Evolutionary conservation across 2,888 invertebrate genomes (phyloP), one percentile per base, ranked within the genome.

Genomic region (Psylliodes chrysocephalus): DNA sequence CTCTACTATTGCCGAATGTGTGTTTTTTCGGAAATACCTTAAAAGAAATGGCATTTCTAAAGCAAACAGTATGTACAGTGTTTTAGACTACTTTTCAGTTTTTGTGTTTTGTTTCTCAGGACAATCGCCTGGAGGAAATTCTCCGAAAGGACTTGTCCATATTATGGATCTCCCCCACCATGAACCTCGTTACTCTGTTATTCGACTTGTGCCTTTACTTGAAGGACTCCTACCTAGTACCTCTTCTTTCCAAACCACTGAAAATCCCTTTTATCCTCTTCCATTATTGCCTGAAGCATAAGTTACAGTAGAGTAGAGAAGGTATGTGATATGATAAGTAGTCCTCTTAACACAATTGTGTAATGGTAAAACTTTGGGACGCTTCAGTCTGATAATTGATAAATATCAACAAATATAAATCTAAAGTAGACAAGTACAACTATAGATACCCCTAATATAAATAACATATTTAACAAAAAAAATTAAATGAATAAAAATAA

Each of bases 201-300:
- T 71, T 81, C 65, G 80, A 82, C 69, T 75, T 82, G 65, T 78
- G 80, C 70, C 73, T 79, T 52, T 77, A 78, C 70, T 66, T 82
- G 71, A 82, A 78, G 79, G 79, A 82, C 67, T 75, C 75, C 64
- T 79, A 78, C 70, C 68, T 82, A 30, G 68, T 81, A 54, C 82
- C 82, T 2, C 73, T 79, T 60, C 71, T 81, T 12, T 76, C 72
- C 67, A 77, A 78, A 70, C 77, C 81, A 30, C 69, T 81, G 64
- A 77, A 75, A 69, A 73, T 79, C 63, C 80, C 82, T 14, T 77
- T 82, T 60, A 70, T 82, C 64, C 73, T 81, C 22, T 70, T 82
- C 63, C 79, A 81, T 68, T 82, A 81, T 72, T 78, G 80, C 70
- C 73, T 80, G 70, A 81, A 78, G 74, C 81, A 82, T 73, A 82